phyloP scores from a whole-genome alignment of 1,140 invertebrate species.

The Cydia pomonella region DNA sequence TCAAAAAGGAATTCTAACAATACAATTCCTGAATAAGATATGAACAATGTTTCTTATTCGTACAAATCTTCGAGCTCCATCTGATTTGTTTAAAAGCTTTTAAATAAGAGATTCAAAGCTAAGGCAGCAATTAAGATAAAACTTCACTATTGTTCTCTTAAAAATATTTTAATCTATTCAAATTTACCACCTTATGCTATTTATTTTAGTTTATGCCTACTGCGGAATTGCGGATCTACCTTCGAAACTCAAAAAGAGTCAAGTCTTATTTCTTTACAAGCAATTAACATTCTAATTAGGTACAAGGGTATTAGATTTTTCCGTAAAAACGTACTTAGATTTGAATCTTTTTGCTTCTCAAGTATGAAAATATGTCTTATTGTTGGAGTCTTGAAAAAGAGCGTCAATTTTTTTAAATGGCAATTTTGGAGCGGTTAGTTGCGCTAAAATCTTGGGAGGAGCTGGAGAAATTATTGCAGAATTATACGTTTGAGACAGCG shows the following conservation, averaged over 20 bases:
- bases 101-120: not conserved
- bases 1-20: not conserved
- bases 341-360: not conserved
- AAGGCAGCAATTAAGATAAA: slow-evolving; percentile 6
- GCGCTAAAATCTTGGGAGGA: not conserved
- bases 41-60: not conserved
- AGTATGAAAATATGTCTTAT: not conserved
- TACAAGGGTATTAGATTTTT: not conserved
- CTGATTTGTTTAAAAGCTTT: not conserved
- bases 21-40: too few species aligned
- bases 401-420: not conserved
- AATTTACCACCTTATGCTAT: not conserved
- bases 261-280: not conserved
- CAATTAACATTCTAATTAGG: not conserved
- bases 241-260: not conserved
- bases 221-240: not conserved
- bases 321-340: not conserved
- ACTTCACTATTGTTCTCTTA: not conserved
- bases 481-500: not conserved
- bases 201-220: not conserved
- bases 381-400: not conserved
- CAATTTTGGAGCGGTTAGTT: not conserved
- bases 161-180: slow-evolving; percentile 4
- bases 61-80: not conserved
- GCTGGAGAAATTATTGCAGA: not conserved